phyloP scores from a whole-genome alignment of 2,113 vertebrate genomes.

The Aspidoscelis tigris region DNA sequence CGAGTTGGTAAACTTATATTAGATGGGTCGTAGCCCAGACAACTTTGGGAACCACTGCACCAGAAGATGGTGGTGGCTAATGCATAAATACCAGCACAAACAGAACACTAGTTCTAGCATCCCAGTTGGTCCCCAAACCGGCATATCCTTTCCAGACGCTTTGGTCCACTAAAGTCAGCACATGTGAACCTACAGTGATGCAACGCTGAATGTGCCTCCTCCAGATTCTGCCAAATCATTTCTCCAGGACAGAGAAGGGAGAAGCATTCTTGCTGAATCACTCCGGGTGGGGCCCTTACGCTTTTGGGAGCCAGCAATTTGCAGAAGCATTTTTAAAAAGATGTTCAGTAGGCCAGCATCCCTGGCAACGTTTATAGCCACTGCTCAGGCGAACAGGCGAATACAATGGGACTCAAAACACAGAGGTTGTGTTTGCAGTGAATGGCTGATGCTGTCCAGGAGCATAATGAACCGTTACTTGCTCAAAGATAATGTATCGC shows the following conservation, averaged over 20 bases:
- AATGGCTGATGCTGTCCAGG: constrained; percentile 22
- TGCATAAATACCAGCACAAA: no score
- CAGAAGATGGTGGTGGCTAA: no score
- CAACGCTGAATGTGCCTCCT: no score
- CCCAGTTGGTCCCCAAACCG: no score
- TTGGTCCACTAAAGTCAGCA: background rate
- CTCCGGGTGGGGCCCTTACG: background rate
- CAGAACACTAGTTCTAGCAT: no score
- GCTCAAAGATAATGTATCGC: background rate
- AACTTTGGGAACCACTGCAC: no score
- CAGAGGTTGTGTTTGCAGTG: constrained; percentile 2
- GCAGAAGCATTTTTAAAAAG: background rate
- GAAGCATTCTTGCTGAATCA: background rate
- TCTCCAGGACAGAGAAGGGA: no score
- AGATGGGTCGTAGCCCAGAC: no score
- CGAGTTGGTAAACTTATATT: no score
- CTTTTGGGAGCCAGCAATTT: background rate
- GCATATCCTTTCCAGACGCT: background rate
- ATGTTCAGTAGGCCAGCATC: background rate
- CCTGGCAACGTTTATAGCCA: background rate
- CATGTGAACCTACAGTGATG: background rate
- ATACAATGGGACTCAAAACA: background rate
- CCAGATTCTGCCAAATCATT: background rate
- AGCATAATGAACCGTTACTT: constrained; percentile 22
- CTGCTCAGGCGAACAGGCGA: background rate